Evolutionary conservation across 2,113 vertebrate species (phyloP).

Genomic region (Mionectes macconnelli): DNA sequence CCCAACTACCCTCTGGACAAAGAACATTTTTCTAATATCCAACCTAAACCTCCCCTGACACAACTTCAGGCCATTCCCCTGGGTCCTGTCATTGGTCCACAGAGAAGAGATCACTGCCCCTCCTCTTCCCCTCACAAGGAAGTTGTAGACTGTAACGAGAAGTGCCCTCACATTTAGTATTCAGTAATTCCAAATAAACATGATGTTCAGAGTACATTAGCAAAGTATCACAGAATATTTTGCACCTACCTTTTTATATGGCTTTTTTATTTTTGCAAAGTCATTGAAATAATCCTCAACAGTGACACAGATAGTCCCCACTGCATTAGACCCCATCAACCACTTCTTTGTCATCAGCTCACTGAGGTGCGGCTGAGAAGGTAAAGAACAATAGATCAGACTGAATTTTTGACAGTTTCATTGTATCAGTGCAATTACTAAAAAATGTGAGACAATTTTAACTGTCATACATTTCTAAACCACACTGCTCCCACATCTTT

Average conservation of each 20-base stretch:
- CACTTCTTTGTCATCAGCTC: constrained; percentile 95
- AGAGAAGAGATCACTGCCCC: neutral
- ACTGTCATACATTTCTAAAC: neutral
- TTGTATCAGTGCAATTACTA: neutral
- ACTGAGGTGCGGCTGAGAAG: constrained; percentile 86
- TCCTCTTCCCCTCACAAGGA: neutral
- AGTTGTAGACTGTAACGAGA: neutral
- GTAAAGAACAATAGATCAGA: neutral
- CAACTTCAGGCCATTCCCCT: neutral
- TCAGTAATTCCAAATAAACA: neutral
- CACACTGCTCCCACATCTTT: neutral
- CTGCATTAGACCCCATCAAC: constrained; percentile 88
- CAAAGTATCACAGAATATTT: neutral
- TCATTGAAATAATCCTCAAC: constrained; percentile 98
- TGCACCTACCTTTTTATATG: constrained; percentile 87
- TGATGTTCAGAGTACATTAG: neutral
- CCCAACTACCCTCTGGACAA: neutral
- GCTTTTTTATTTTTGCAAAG: constrained; percentile 95
- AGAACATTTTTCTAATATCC: neutral
- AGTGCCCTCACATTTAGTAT: neutral
- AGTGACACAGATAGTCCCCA: constrained; percentile 96
- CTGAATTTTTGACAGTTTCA: neutral
- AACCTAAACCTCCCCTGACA: neutral
- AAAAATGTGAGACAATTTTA: neutral
- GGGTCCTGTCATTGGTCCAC: neutral